Evolutionary conservation across 2,113 vertebrate species (phyloP), one percentile per base, ranked within the genome.

Genomic region (Montifringilla adamsi): DNA sequence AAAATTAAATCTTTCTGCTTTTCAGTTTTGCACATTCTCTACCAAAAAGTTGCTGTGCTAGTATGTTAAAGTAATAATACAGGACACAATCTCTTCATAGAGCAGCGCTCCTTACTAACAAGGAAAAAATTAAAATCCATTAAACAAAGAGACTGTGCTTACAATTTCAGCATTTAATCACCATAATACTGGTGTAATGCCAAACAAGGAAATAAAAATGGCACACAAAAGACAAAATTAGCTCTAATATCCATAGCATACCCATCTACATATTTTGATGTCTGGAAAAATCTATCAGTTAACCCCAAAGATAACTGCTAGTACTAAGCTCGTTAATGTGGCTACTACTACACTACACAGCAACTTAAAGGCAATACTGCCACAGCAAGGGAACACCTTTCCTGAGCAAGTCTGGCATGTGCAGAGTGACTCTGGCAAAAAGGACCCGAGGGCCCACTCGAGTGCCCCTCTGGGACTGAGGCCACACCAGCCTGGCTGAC

Each of bases 321-420:
- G 9, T 33, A 52, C 14, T 46, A 13, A 77, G 39, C 33, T 28
- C 28, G 39, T 47, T 75, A 43, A 22, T 10, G n/a, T 55, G 55
- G 53, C 43, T 67, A 11, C 31, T 62, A 4, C 21, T 11, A 46
- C 0, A 5, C 50, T 43, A 0, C 3, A 37, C 13, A n/a, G 39
- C n/a, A 84, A 64, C 9, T 11, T 35, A 52, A 63, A 93, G 82
- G 73, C 43, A 62, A 16, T 13, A 73, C 50, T 9, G 50, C 5
- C 59, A n/a, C 33, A 58, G 58, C 30, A 47, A 47, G 58, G 10
- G 2, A 79, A 56, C 10, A 49, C 13, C 44, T 59, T 28, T 47
- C 30, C 64, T 31, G 9, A 8, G 33, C 46, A 77, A 50, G 58
- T 14, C 66, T 35, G 31, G 12, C 1, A 12, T 46, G 30, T 1